These are phyloP conservation scores for Syngnathoides biaculeatus DNA, from an alignment of 2,113 vertebrate genomes.

Conservation along the genomic window DNA sequence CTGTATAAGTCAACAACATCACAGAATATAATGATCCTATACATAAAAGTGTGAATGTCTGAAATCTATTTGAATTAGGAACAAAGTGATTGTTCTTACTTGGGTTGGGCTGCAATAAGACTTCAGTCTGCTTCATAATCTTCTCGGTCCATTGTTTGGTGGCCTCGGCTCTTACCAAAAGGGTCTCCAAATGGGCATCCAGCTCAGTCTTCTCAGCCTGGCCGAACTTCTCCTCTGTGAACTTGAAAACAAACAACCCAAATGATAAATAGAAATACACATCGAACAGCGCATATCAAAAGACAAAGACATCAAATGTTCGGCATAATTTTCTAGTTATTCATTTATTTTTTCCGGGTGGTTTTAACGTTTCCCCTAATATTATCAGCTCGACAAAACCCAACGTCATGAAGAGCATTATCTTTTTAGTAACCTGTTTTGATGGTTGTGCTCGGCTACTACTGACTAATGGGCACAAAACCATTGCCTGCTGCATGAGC, in stretches of 20 bases:
- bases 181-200: conserved; percentile 96
- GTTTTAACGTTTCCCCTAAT: neutral
- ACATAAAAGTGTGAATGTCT: neutral
- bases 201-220: conserved; percentile 98
- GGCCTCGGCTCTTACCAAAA: conserved; percentile 90
- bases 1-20: neutral
- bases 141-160: conserved; percentile 96
- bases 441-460: neutral
- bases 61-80: neutral
- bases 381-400: neutral
- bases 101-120: conserved; percentile 94
- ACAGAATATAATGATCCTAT: neutral
- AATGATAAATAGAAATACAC: neutral
- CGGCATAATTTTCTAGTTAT: neutral
- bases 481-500: neutral
- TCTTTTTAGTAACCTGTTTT: conserved; percentile 33
- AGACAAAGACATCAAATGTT: neutral
- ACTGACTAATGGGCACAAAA: neutral
- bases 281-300: neutral
- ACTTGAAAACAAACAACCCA: too few relatives aligned
- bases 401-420: neutral
- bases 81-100: conserved; percentile 74
- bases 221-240: conserved; percentile 97
- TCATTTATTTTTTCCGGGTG: too few relatives aligned
- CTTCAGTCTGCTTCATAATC: conserved; percentile 96